Conservation (phyloP, 2,797 vertebrate genomes). For the Hippopotamyrus pictus region DNA sequence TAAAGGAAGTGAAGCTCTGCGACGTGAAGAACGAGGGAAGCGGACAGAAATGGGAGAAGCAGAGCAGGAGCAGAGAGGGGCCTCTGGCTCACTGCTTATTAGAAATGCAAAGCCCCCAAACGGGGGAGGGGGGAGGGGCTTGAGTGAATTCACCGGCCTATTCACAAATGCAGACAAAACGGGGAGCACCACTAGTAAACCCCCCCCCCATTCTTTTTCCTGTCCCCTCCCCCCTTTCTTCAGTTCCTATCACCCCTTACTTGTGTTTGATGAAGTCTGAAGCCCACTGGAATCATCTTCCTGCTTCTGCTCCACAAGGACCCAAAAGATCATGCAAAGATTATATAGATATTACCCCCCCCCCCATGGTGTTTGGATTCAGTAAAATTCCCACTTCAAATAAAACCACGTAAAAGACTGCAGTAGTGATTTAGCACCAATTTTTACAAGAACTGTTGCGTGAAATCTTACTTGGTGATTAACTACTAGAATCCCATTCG, state of each 20-base stretch:
- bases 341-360: not conserved
- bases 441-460: not conserved
- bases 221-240: conserved; percentile 9
- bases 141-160: conserved; percentile 35
- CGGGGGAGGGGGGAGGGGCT: conserved; percentile 41
- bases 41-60: conserved; percentile 27
- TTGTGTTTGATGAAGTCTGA: conserved; percentile 65
- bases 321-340: not conserved
- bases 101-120: conserved; percentile 56
- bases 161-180: conserved; percentile 50
- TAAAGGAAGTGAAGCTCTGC: not conserved
- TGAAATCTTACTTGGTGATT: not conserved
- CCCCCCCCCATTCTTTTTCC: conserved; percentile 31
- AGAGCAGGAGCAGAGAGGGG: conserved; percentile 31
- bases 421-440: not conserved
- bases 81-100: conserved; percentile 32
- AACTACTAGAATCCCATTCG: not conserved
- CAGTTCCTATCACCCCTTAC: conserved; percentile 40
- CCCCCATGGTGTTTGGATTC: not conserved
- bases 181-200: conserved; percentile 37
- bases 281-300: conserved; percentile 29
- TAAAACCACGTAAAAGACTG: not conserved
- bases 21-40: not conserved
- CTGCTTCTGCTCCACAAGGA: not conserved
- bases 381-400: not conserved